Base-by-base conservation (phyloP, 2,888 invertebrate species). In the Aelia acuminata region DNA sequence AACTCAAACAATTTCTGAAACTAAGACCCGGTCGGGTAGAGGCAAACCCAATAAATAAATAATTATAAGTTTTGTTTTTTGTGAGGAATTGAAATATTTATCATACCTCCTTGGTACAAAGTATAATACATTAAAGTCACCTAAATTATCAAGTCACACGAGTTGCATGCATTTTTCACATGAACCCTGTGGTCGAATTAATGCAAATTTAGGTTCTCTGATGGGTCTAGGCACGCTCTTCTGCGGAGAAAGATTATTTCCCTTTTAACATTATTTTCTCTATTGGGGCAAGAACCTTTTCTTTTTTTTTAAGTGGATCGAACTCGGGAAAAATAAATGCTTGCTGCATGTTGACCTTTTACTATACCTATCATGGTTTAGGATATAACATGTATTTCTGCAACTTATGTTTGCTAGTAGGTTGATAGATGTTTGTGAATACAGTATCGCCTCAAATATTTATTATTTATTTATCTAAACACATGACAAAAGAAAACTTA, bases 141-240 rank as follows among this genome's bases (percentile, higher is more conserved):
- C 35, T 31, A 63, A 63, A 31, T 63, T 5, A 35, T 70, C 31
- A 70, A 35, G 18, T 18, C 63, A 70, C 63, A 70, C 35, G 63
- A 70, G 63, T 70, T 31, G 63, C 63, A 70, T 70, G 63, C 18
- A 35, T 70, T 70, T 70, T 70, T n/a, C 43, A 47, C 80, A 80
- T 80, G 80, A 80, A n/a, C 80, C 80, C 13, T 43, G 22, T 11
- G 80, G 22, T 47, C n/a, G 80, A 43, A 80, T 80, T 80, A 80
- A 80, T 80, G 80, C 80, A 80, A 80, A 80, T 80, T 22, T 43
- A 47, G 43, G 11, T 43, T 22, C n/a, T n/a, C 80, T 80, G n/a
- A 80, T 80, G 39, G 39, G 22, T 47, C 43, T n/a, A 80, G 43
- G n/a, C 80, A 80, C 80, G 80, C 80, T 80, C 80, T 43, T n/a